A percentile compares a stretch with the other conserved stretches of the same genome.
phyloP scores from a whole-genome alignment of 2,797 vertebrate species.

The Diplodus puntazzo region DNA sequence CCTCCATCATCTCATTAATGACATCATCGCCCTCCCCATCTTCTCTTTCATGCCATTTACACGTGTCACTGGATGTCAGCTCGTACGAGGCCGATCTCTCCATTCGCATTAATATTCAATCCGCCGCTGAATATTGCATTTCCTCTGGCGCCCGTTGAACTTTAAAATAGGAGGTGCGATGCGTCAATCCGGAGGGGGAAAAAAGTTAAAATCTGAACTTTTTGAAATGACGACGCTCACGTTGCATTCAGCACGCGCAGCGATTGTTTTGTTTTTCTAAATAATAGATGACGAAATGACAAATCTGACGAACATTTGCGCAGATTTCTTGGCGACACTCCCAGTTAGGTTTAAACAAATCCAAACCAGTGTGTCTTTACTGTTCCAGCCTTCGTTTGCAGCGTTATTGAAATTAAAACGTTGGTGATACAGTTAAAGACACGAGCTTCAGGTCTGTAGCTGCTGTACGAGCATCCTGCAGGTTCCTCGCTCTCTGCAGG shows the following conservation, averaged over 20 bases:
- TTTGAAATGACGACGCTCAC: not conserved
- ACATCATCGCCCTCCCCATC: constrained; percentile 7
- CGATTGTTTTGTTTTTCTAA: not conserved
- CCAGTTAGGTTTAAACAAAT: not conserved
- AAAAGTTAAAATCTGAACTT: not conserved
- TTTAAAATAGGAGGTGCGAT: not conserved
- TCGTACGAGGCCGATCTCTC: not conserved
- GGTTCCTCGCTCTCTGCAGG: constrained; percentile 17
- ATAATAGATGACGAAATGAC: not conserved
- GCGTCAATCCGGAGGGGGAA: not conserved
- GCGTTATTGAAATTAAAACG: not conserved
- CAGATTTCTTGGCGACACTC: not conserved
- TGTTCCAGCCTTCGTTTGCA: too few species aligned
- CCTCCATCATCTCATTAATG: constrained; percentile 28
- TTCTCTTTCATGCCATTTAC: constrained; percentile 34
- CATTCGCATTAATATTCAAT: constrained; percentile 36
- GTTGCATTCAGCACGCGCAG: not conserved
- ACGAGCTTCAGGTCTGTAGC: not conserved
- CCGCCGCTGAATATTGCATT: constrained; percentile 13
- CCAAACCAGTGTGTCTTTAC: not conserved
- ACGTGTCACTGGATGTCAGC: constrained; percentile 41
- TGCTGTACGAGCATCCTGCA: not conserved
- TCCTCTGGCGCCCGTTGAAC: not conserved
- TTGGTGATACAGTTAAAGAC: not conserved
- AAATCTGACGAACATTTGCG: not conserved